Base-by-base conservation (phyloP, 2,113 vertebrate genomes). In the Ondatra zibethicus region DNA sequence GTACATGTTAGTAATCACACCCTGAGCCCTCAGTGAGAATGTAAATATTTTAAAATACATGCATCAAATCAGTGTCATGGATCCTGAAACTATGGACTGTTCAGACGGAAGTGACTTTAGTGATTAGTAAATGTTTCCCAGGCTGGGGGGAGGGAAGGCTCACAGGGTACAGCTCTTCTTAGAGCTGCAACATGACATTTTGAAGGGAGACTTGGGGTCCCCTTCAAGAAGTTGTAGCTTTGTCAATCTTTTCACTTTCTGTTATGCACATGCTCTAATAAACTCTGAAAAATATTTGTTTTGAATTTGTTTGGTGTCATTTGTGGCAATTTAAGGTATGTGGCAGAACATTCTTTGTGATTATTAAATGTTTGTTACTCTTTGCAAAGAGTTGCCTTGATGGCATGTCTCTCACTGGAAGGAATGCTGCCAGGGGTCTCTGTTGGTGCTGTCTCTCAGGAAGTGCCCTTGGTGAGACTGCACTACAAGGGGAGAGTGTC, bases 261-360 rank as follows among this genome's bases (percentile, higher is more conserved):
- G 47, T 94, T 89, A 52, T 4, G 10, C 31, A 55, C 1, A 23
- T 91, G 12, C 75, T 42, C 73, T 97, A 98, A 98, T 96, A 98
- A 98, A 97, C 55, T 92, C 52, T 7, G 13, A 78, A 88, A 96
- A 21, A 31, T 47, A 66, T 39, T 36, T 55, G 52, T 68, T 72
- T 50, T 96, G 77, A 47, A 29, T 10, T 89, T 81, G 47, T 95
- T 92, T 88, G 42, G 66, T 84, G 16, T 55, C 7, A 73, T 89
- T 77, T 33, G 36, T 19, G 84, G 45, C 9, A 61, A 63, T 13
- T 86, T 63, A 42, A 81, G 94, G 93, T 39, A 82, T 3, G 10
- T 29, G 39, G 31, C 6, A 95, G 39, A 77, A 70, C 47, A 66
- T 89, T 27, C 12, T 73, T 90, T 19, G 17, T 0, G 5, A 13